Conservation (phyloP, 2,113 vertebrate species). For the Corvus cornix region DNA sequence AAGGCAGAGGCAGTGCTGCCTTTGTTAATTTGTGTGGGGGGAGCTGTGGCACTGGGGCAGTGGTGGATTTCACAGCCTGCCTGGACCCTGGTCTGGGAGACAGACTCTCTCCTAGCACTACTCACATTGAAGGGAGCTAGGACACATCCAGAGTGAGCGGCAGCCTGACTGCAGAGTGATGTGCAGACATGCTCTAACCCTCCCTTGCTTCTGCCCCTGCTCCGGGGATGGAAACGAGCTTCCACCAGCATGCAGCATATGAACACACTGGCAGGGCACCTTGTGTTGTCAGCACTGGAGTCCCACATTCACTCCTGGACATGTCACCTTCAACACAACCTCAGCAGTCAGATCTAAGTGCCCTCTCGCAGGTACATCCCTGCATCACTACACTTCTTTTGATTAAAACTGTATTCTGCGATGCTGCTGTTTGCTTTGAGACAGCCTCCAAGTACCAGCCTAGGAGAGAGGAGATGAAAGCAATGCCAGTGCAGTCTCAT, state of each 20-base stretch:
- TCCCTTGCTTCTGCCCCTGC: not conserved
- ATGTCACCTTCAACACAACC: not conserved
- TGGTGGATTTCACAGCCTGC: not conserved
- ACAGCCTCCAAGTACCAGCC: not conserved
- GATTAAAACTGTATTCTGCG: not conserved
- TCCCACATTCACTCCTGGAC: not conserved
- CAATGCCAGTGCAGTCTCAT: not conserved
- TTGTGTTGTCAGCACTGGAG: not conserved
- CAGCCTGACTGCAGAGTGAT: rapidly evolving
- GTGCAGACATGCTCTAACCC: not conserved
- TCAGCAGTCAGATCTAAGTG: not conserved
- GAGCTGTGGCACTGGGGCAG: not conserved
- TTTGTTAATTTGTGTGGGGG: not conserved
- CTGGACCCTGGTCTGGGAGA: not conserved
- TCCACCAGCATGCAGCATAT: not conserved
- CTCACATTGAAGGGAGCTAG: rapidly evolving
- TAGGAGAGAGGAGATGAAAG: not conserved
- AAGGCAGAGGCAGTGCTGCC: not conserved
- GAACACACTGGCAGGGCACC: not conserved
- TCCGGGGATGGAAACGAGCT: not conserved
- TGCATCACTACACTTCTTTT: not conserved
- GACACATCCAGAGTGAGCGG: not conserved
- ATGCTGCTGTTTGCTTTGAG: not conserved
- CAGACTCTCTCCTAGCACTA: not conserved
- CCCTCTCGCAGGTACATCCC: not conserved